Evolutionary conservation across 2,113 vertebrate species (phyloP).

Genomic region (Anarrhichthys ocellatus): DNA sequence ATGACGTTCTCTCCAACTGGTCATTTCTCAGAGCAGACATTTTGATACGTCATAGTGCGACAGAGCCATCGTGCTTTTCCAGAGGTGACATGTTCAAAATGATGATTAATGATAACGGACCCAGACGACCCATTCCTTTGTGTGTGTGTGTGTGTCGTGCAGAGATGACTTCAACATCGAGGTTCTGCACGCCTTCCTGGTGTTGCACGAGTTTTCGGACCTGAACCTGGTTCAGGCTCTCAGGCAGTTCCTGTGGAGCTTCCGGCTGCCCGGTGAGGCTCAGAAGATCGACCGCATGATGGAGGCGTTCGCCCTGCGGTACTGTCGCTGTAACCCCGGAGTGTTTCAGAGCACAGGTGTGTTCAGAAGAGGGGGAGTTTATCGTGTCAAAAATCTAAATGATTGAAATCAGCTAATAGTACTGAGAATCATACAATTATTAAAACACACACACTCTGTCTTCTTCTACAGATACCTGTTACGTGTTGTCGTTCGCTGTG

Average conservation of each 20-base stretch:
- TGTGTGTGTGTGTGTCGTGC: conserved; percentile 6
- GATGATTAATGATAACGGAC: neutral
- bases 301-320: conserved; percentile 97
- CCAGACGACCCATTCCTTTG: neutral
- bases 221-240: conserved; percentile 94
- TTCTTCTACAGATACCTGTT: conserved; percentile 89
- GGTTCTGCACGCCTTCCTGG: conserved; percentile 95
- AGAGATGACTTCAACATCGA: conserved; percentile 97
- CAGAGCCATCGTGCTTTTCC: neutral
- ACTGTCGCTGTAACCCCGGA: conserved; percentile 94
- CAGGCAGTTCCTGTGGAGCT: conserved; percentile 99
- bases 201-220: conserved; percentile 96
- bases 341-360: conserved; percentile 96
- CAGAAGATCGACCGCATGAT: conserved; percentile 99
- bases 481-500: conserved; percentile 96
- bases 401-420: neutral
- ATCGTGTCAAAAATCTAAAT: neutral
- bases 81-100: neutral
- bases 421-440: neutral
- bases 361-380: neutral
- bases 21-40: neutral
- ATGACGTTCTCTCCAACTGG: neutral
- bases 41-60: neutral
- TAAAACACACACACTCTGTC: neutral
- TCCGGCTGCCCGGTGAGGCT: conserved; percentile 94